A percentile compares a stretch with the other conserved stretches of the same genome.
Conservation (phyloP, 1,140 invertebrate species). For the Pectinophora gossypiella region DNA sequence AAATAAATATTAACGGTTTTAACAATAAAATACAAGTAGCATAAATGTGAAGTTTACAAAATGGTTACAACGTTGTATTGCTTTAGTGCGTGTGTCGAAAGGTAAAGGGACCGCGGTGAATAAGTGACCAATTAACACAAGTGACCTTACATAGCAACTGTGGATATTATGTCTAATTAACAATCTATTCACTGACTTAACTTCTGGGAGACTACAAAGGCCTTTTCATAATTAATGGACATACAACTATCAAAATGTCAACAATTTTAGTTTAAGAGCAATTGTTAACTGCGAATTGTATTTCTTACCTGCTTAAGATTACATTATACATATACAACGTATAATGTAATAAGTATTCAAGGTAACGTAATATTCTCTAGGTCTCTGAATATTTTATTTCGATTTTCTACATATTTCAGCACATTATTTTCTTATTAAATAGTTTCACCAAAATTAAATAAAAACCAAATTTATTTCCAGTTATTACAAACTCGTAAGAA, state of each 20-base stretch:
- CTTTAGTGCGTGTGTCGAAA: slow-evolving; percentile 1
- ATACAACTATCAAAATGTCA: background rate
- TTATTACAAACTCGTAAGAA: background rate
- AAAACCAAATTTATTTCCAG: background rate
- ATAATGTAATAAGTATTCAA: background rate
- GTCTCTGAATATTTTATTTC: too few relatives aligned
- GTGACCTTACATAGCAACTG: background rate
- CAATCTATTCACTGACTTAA: background rate
- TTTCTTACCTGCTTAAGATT: background rate
- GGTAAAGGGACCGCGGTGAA: background rate
- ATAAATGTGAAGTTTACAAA: too few relatives aligned
- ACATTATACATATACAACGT: background rate
- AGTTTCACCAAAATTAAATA: too few relatives aligned
- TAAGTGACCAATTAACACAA: background rate
- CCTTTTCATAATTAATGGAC: background rate
- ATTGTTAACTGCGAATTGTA: background rate
- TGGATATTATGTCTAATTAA: background rate
- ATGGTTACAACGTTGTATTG: too few relatives aligned
- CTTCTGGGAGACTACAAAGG: background rate
- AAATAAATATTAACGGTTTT: too few relatives aligned
- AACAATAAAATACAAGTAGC: too few relatives aligned
- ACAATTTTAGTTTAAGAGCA: background rate
- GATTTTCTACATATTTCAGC: too few relatives aligned
- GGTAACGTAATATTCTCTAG: too few relatives aligned
- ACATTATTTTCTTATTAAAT: too few relatives aligned